Evolutionary conservation across 2,797 vertebrate genomes (phyloP).

Genomic region (Cichlasoma orientale): DNA sequence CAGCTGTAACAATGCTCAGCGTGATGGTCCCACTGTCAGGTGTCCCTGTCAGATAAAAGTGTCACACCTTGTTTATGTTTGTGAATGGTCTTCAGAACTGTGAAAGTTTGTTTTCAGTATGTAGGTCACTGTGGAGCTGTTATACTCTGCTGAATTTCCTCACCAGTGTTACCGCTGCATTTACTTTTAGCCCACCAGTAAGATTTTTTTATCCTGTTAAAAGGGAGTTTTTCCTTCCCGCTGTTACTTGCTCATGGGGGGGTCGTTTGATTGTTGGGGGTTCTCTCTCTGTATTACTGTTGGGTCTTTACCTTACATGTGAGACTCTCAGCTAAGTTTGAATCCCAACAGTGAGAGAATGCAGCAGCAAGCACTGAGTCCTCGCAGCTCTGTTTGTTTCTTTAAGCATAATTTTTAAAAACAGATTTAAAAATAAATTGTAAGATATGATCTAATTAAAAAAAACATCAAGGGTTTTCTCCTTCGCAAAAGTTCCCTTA

Average conservation of each 20-base stretch:
- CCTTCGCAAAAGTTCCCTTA: background rate
- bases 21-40: background rate
- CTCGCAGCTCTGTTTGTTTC: background rate
- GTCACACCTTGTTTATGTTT: background rate
- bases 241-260: no score
- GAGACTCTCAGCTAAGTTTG: background rate
- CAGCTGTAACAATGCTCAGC: background rate
- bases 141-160: background rate
- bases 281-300: no score
- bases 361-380: rapidly evolving
- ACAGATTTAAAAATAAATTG: background rate
- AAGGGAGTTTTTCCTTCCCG: no score
- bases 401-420: background rate
- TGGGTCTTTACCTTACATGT: no score
- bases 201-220: background rate
- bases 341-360: background rate
- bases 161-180: background rate
- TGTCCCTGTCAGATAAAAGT: background rate
- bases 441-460: background rate
- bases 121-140: background rate
- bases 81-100: background rate
- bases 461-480: background rate
- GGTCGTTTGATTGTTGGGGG: no score
- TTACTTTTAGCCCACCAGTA: background rate
- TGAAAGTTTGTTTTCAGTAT: background rate